Percentiles rank a stretch among this genome's conserved stretches.
Evolutionary conservation across 1,140 invertebrate genomes (phyloP).

Genomic region (Cylas formicarius): DNA sequence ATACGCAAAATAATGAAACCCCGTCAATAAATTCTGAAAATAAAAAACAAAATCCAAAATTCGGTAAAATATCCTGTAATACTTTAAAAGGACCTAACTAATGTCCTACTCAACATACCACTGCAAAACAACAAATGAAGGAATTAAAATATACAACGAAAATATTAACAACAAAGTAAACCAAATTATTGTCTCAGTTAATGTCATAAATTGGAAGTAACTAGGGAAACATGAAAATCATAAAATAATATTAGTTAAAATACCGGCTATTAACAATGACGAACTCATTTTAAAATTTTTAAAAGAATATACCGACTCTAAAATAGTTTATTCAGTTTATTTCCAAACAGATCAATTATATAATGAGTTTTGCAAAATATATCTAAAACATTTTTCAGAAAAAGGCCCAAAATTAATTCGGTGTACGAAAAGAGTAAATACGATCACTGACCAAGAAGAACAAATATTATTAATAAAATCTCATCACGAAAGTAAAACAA

Average conservation of each 20-base stretch:
- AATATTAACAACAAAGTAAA: slow-evolving; percentile 13
- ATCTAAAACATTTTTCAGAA: background rate
- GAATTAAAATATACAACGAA: no score
- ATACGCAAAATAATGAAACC: no score
- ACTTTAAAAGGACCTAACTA: slow-evolving; percentile 4
- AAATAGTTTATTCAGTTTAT: background rate
- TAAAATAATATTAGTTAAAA: no score
- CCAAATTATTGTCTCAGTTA: slow-evolving; percentile 11
- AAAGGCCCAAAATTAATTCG: slow-evolving; percentile 1
- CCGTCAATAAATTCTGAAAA: no score
- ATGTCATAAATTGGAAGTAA: no score
- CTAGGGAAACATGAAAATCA: slow-evolving; percentile 5
- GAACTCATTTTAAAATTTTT: slow-evolving; percentile 7
- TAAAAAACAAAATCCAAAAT: background rate
- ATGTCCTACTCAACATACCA: no score
- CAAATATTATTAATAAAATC: slow-evolving; percentile 13
- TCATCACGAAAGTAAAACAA: slow-evolving; percentile 16
- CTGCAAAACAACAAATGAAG: no score
- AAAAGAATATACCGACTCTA: background rate
- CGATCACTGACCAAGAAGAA: slow-evolving; percentile 4
- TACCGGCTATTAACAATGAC: no score
- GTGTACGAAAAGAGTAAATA: slow-evolving; percentile 7
- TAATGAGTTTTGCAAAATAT: slow-evolving; percentile 1
- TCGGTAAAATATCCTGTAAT: background rate
- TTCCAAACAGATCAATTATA: background rate